These are phyloP conservation scores for Eriosoma lanigerum DNA, from an alignment of 1,140 invertebrate species.

Conservation along the genomic window DNA sequence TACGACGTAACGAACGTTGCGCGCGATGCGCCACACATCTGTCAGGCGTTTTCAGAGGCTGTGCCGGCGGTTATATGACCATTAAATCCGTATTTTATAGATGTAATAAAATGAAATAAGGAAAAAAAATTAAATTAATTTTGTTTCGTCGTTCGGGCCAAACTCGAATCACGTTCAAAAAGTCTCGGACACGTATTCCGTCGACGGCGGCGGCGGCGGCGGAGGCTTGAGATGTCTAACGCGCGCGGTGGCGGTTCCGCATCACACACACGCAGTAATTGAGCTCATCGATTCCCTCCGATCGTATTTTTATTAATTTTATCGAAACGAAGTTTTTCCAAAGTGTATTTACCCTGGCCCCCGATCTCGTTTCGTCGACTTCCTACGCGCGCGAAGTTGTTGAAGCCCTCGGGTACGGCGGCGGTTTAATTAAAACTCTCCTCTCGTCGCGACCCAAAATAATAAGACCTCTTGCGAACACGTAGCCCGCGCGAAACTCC, in stretches of 20 bases:
- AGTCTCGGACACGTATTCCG: slow-evolving; percentile 15
- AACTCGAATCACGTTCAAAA: slow-evolving; percentile 28
- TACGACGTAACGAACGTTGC: not conserved
- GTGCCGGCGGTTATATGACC: too few relatives aligned
- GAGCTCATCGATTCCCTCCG: slow-evolving; percentile 4
- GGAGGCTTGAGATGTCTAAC: not conserved
- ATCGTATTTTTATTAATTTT: slow-evolving; percentile 46
- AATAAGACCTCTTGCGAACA: not conserved
- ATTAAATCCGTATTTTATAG: slow-evolving; percentile 35
- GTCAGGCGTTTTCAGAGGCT: too few relatives aligned
- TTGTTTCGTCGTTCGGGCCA: not conserved
- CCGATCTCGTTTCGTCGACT: too few relatives aligned
- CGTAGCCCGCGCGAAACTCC: not conserved
- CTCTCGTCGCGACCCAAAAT: not conserved
- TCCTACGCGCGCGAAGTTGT: not conserved
- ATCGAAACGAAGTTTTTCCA: slow-evolving; percentile 36
- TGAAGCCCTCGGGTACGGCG: not conserved
- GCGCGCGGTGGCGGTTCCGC: not conserved
- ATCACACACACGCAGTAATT: slow-evolving; percentile 1
- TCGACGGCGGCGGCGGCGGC: not conserved
- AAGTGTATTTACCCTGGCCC: not conserved
- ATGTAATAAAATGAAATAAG: slow-evolving; percentile 20
- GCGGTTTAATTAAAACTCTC: slow-evolving; percentile 44
- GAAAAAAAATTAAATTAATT: not conserved
- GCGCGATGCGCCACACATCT: not conserved